A percentile compares a stretch with the other conserved stretches of the same genome.
Evolutionary conservation across 2,797 vertebrate species (phyloP).

Genomic region (Fringilla coelebs): DNA sequence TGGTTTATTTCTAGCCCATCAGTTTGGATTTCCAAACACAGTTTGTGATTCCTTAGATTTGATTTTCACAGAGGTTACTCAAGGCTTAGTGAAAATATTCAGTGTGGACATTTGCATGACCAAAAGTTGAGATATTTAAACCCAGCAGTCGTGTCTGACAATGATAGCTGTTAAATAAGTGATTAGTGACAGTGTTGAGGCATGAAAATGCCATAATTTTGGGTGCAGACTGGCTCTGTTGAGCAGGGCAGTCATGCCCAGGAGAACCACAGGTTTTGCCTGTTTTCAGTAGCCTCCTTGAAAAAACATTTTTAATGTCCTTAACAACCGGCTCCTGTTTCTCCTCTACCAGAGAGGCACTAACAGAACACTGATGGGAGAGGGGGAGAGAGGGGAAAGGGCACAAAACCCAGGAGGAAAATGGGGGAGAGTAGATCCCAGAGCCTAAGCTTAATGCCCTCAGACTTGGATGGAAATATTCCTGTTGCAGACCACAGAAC

Average conservation of each 20-base stretch:
- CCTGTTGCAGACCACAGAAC: background rate
- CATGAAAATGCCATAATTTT: background rate
- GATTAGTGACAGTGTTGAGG: background rate
- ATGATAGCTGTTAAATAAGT: background rate
- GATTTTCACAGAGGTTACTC: background rate
- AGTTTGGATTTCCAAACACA: background rate
- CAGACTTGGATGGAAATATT: background rate
- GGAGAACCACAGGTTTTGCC: background rate
- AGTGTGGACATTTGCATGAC: background rate
- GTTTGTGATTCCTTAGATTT: background rate
- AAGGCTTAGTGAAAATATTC: background rate
- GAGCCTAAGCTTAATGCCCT: background rate
- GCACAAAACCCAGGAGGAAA: background rate
- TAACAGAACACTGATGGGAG: background rate
- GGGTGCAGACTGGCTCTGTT: accelerated
- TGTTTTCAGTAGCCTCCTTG: background rate
- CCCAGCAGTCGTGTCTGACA: accelerated
- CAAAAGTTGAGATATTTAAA: background rate
- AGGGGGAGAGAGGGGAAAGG: background rate
- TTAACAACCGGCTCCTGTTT: background rate
- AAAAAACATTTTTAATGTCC: background rate
- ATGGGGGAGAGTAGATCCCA: background rate
- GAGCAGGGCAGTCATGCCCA: too few relatives aligned
- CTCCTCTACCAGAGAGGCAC: background rate
- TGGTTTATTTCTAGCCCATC: background rate